Base-by-base conservation (phyloP, 2,113 vertebrate species). In the Sebastes schlegelii region DNA sequence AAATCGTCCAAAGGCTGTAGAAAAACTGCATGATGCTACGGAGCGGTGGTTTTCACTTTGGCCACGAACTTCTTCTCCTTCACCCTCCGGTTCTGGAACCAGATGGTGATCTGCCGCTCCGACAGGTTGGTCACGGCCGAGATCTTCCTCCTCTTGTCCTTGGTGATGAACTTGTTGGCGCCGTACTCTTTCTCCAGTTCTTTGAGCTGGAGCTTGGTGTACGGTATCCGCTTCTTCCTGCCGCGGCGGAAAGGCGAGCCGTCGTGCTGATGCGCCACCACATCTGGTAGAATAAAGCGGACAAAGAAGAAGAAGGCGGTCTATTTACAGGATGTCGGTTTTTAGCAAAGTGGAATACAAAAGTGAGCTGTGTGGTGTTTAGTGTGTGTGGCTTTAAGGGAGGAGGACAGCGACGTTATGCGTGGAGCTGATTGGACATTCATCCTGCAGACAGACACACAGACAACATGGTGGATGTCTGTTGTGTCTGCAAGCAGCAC, bases 21-120 rank as follows among this genome's bases (percentile, higher is more conserved):
- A 1, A 68, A 61, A 7, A 48, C 11, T 7, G 57, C 52, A 6
- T 9, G 68, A 6, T 9, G 68, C 64, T 96, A 97, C 0, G 93
- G 95, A 68, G 94, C 93, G 86, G 74, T 86, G 92, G 19, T 95
- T 91, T 99, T 99, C 79, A 97, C 95, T 95, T 99, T 98, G 90
- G 97, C 95, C 16, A 97, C 95, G 73, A 97, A 96, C 90, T 99
- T 99, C 91, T 99, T 99, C 93, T 99, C 98, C 80, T 99, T 99
- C 57, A 99, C 97, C 69, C 97, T 82, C 83, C 98, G 91, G 92
- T 99, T 99, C 86, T 99, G 98, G 96, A 99, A 99, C 98, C 98
- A 99, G 90, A 99, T 99, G 87, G 98, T 99, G 89, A 99, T 98
- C 89, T 99, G 98, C 34, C 97, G 94, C 93, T 99, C 98, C 0